A percentile compares a stretch with the other conserved stretches of the same genome.
Conservation (phyloP, 2,113 vertebrate species). For the Sturnus vulgaris region DNA sequence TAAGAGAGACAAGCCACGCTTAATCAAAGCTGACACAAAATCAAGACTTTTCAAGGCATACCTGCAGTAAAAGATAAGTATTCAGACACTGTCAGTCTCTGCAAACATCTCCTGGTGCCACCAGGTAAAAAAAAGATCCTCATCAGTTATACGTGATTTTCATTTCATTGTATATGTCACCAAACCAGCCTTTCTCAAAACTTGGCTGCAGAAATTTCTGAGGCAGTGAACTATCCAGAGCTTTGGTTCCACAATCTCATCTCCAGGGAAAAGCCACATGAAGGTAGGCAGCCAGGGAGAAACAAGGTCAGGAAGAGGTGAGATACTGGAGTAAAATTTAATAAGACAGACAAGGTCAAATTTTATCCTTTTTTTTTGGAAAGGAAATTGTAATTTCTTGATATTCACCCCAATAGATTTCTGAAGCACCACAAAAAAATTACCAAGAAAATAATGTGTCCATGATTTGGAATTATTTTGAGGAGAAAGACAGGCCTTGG, state of each 20-base stretch:
- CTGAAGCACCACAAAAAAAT: not conserved
- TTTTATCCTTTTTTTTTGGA: not conserved
- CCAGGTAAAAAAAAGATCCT: conserved; percentile 54
- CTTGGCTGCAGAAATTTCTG: not conserved
- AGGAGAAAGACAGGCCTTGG: not conserved
- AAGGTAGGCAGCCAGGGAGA: not conserved
- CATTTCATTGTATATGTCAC: conserved; percentile 11
- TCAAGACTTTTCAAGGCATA: conserved; percentile 73
- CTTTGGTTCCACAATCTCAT: not conserved
- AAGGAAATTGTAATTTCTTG: not conserved
- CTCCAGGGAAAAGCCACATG: not conserved
- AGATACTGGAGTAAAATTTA: not conserved
- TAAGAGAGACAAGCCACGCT: not conserved
- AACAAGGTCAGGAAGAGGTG: not conserved
- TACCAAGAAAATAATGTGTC: not conserved
- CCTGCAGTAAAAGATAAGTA: conserved; percentile 60
- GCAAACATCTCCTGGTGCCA: conserved; percentile 69
- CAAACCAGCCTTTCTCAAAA: conserved; percentile 8
- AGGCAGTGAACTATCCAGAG: not conserved
- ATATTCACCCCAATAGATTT: not conserved
- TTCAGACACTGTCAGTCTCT: conserved; percentile 74
- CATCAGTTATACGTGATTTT: conserved; percentile 55
- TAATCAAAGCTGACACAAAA: conserved; percentile 76
- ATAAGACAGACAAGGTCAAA: not conserved
- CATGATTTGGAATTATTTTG: not conserved